A percentile compares a stretch with the other conserved stretches of the same genome.
These are phyloP conservation scores for Raja brachyura DNA, from an alignment of 2,113 vertebrate genomes.

Conservation along the genomic window DNA sequence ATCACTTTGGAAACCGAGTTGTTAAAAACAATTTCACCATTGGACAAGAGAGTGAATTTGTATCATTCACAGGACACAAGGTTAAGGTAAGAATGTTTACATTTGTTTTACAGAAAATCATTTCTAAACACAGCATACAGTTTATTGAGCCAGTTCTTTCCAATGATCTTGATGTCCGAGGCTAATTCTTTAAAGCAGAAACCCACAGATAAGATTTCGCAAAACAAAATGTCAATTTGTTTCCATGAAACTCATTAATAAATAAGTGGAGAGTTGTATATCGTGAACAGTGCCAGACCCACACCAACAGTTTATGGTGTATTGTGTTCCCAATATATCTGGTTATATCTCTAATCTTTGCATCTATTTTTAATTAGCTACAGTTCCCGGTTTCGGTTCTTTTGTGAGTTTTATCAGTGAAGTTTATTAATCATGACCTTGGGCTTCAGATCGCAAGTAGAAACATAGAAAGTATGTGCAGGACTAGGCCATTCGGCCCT, in stretches of 20 bases:
- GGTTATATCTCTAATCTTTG: not conserved
- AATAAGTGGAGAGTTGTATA: not conserved
- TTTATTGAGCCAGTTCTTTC: not conserved
- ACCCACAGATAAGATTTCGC: not conserved
- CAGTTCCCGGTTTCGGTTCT: not conserved
- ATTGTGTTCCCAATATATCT: not conserved
- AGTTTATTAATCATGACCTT: not conserved
- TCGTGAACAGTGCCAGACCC: not conserved
- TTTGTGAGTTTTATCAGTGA: not conserved
- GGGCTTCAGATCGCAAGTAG: not conserved
- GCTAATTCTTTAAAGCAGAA: not conserved
- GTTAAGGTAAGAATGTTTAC: not conserved
- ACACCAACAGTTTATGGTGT: not conserved
- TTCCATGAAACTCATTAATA: not conserved
- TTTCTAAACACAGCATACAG: not conserved
- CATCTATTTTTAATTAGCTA: not conserved
- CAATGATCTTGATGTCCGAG: not conserved
- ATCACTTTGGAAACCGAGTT: not conserved
- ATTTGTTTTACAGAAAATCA: not conserved
- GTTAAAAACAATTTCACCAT: constrained; percentile 8
- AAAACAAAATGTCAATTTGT: not conserved
- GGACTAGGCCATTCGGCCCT: too few relatives aligned
- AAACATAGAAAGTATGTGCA: too few relatives aligned
- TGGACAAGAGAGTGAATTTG: constrained; percentile 3
- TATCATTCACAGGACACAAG: not conserved